Evolutionary conservation across 2,797 vertebrate species (phyloP), one percentile per base, ranked within the genome.

Genomic region (Tachyglossus aculeatus): DNA sequence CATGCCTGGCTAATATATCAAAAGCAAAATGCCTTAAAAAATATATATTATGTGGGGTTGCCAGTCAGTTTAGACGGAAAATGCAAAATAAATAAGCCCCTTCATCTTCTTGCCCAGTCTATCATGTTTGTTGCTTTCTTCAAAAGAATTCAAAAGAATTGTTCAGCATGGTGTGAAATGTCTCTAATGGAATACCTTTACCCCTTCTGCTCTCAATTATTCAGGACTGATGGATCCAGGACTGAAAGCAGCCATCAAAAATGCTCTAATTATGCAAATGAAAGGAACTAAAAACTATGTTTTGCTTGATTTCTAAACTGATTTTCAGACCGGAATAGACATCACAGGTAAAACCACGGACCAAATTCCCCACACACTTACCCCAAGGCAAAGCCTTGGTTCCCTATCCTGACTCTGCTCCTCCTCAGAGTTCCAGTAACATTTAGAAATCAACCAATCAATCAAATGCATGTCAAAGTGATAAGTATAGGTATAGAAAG

Each of bases 81-180:
- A 19, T 24, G 16, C 6, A 53, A 18, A 40, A 31, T 36, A 34
- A 53, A 16, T 25, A 48, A 45, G 6, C 5, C 9, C 31, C 12
- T 86, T 80, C 56, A 74, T 66, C 70, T 71, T 12, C 16, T 71
- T 66, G 44, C 12, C 32, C 40, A 25, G 13, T 13, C 32, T 71
- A 52, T 10, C 59, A 67, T 56, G 39, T 37, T 63, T 31, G 44
- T 55, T 29, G 47, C 51, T 60, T 0, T 65, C 38, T 75, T 79
- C 53, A 80, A 75, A 86, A 32, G 8, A 41, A 61, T 51, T 62
- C 51, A 47, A 58, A 75, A 79, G 34, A 68, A 78, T 55, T 60
- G 14, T 6, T 75, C 57, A 67, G 10, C 45, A n/a, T 6, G 43
- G 16, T 63, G 67, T 81, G 67, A 78, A 77, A 68, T 78, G 62